Percentiles rank a stretch among this genome's conserved stretches.
These are phyloP conservation scores for Macrophya annulata DNA, from an alignment of 2,888 invertebrate genomes.

Conservation along the genomic window DNA sequence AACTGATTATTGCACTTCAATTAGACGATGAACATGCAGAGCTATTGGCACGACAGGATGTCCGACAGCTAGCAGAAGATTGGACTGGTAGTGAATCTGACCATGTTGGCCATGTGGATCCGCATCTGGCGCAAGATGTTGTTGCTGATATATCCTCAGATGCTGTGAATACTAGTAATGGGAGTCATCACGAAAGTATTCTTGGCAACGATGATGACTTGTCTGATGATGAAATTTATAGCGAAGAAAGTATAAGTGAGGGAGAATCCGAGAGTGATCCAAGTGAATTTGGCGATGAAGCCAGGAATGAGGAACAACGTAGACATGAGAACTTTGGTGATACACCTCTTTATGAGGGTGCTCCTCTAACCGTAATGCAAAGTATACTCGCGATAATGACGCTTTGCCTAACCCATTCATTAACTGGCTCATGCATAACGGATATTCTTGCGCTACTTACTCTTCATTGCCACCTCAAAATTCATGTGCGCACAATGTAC, in stretches of 20 bases:
- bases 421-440: conserved; percentile 57
- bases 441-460: conserved; percentile 57
- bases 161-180: conserved; percentile 26
- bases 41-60: background rate
- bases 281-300: conserved; percentile 42
- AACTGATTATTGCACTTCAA: conserved; percentile 11
- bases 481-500: conserved; percentile 55
- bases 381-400: conserved; percentile 59
- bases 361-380: conserved; percentile 58
- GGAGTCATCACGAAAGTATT: conserved; percentile 1
- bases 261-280: conserved; percentile 16
- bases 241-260: conserved; percentile 28
- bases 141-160: conserved; percentile 27
- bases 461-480: conserved; percentile 58
- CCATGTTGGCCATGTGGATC: conserved; percentile 8
- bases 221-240: conserved; percentile 25
- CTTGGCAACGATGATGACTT: conserved; percentile 7
- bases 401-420: conserved; percentile 57
- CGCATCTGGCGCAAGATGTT: conserved; percentile 22
- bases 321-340: conserved; percentile 44
- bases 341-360: conserved; percentile 55
- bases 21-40: conserved; percentile 8
- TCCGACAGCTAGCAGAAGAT: conserved; percentile 11
- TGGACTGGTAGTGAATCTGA: conserved; percentile 32
- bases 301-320: conserved; percentile 28